Base-by-base conservation (phyloP, 2,888 invertebrate species). In the Cheilosia soror region DNA sequence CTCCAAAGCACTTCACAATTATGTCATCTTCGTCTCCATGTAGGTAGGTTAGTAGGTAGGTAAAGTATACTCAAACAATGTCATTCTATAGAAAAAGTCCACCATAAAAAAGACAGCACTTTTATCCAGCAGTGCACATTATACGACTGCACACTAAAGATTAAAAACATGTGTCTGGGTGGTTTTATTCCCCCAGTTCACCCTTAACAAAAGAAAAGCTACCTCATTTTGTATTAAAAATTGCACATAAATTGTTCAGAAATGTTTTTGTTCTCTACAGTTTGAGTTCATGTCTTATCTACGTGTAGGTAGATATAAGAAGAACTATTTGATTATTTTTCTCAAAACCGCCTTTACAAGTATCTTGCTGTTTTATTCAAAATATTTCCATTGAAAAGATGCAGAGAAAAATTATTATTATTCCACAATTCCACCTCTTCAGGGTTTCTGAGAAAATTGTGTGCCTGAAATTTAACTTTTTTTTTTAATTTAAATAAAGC, bases 191-290 rank as follows among this genome's bases (percentile, higher is more conserved):
- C 20, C 20, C 20, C 20, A 20, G 57, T 27, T 40, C 37, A 27
- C 60, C 29, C 31, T 55, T 37, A 11, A 55, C 7, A 55, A 51
- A 25, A 62, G 25, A 33, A 72, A 71, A 65, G 51, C 49, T 63
- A 57, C 75, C 29, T 29, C 29, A 5, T 5, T 29, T 9, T 37
- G 33, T 76, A 76, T 62, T 76, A 65, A 69, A 76, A 81, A 76
- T 81, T 81, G 62, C 76, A 76, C 51, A 81, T 71, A 81, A 76
- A 76, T 81, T 81, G 69, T 76, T n/a, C 42, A 42, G 69, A 20
- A 57, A 76, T 49, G 57, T 44, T 63, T 80, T 55, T 47, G 53
- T 55, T 72, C 40, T 79, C 7, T 20, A 20, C 4, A 15, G 44
- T 20, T 20, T 20, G 20, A 20, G 20, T 20, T 20, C 2, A 20